Conservation (phyloP, 1,140 invertebrate species). For the Drosophila albomicans region DNA sequence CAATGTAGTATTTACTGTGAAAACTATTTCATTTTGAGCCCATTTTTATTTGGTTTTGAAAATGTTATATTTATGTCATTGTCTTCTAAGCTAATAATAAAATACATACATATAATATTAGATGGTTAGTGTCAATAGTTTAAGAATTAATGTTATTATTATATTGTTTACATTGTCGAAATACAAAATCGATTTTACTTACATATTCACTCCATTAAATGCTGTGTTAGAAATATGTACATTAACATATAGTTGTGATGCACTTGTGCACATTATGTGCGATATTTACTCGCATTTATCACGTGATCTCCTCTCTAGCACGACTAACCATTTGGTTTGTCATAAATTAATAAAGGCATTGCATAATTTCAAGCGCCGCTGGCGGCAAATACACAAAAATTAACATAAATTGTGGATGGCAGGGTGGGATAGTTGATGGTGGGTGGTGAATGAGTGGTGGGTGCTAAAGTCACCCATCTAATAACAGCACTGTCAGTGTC, state of each 20-base stretch:
- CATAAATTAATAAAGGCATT: constrained; percentile 82
- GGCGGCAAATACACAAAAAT: constrained; percentile 75
- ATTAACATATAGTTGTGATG: background rate
- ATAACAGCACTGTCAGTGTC: constrained; percentile 67
- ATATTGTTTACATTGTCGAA: no score
- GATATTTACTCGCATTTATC: constrained; percentile 13
- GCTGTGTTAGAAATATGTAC: no score
- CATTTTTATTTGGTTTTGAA: no score
- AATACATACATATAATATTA: no score
- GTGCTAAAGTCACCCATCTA: constrained; percentile 25
- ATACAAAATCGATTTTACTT: no score
- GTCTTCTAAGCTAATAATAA: no score
- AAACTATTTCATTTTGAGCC: no score
- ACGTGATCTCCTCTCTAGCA: constrained; percentile 42
- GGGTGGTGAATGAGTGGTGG: background rate
- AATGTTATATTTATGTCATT: no score
- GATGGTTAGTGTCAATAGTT: no score
- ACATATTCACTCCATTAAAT: no score
- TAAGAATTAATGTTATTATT: no score
- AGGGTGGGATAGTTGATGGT: background rate
- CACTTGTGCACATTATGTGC: background rate
- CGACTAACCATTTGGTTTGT: constrained; percentile 57
- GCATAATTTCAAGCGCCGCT: constrained; percentile 75
- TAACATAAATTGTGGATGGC: constrained; percentile 73
- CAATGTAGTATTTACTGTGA: no score